Evolutionary conservation across 2,888 invertebrate genomes (phyloP).

Genomic region (Fragum whitleyi): DNA sequence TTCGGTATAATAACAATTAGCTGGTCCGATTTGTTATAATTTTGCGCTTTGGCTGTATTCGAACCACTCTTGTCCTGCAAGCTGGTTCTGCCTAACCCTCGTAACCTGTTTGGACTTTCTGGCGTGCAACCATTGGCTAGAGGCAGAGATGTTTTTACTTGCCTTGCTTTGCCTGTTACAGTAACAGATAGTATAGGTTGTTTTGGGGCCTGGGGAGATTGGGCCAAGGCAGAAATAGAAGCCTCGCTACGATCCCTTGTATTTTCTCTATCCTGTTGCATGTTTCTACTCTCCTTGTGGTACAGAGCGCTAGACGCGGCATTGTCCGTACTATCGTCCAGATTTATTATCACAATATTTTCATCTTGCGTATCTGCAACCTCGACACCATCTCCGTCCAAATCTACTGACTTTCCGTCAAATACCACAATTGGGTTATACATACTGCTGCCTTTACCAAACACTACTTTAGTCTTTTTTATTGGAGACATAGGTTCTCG

Average conservation of each 20-base stretch:
- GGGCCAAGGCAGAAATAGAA: neutral
- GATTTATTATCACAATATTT: conserved; percentile 3
- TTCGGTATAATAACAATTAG: no score
- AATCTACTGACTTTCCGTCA: conserved; percentile 6
- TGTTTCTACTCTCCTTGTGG: neutral
- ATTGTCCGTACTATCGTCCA: neutral
- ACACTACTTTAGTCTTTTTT: neutral
- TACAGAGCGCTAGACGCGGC: neutral
- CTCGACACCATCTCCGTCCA: conserved; percentile 12
- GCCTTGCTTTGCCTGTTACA: neutral
- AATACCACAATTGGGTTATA: conserved; percentile 24
- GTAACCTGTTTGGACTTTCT: neutral
- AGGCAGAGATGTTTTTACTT: neutral
- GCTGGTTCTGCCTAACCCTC: neutral
- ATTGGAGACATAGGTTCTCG: neutral
- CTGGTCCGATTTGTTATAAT: no score
- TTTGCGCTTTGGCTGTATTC: no score
- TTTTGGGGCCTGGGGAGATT: neutral
- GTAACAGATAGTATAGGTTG: neutral
- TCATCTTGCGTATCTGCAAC: neutral
- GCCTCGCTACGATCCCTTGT: neutral
- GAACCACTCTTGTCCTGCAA: neutral
- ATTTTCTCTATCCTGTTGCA: neutral
- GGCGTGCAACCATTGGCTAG: neutral
- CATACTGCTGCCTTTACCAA: conserved; percentile 24